A percentile compares a stretch with the other conserved stretches of the same genome.
phyloP scores from a whole-genome alignment of 2,888 invertebrate species.

The Napeogenes sylphis region DNA sequence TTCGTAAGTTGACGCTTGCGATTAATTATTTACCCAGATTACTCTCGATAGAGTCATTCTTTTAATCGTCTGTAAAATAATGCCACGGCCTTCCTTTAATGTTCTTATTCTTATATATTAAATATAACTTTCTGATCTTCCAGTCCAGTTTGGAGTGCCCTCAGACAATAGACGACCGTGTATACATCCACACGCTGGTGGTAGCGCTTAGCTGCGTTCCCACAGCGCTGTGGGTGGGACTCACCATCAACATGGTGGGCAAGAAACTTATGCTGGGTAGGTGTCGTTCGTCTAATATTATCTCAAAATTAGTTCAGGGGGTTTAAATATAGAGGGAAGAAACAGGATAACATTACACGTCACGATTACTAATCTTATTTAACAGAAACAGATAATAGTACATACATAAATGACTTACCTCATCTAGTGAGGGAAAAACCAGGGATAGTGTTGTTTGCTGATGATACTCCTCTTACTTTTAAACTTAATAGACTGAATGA shows the following conservation, averaged over 20 bases:
- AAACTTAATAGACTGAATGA: too few relatives aligned
- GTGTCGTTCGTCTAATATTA: background rate
- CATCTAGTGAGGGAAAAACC: too few relatives aligned
- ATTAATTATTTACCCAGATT: too few relatives aligned
- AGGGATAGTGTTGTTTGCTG: too few relatives aligned
- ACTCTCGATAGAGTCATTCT: too few relatives aligned
- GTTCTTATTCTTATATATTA: too few relatives aligned
- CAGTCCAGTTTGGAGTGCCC: constrained; percentile 42
- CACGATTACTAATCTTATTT: too few relatives aligned
- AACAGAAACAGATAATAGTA: too few relatives aligned
- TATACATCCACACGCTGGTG: constrained; percentile 76
- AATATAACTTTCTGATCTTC: constrained; percentile 1
- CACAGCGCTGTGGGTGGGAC: constrained; percentile 75
- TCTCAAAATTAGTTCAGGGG: background rate
- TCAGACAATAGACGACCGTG: constrained; percentile 62
- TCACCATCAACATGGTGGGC: constrained; percentile 76
- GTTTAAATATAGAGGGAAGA: too few relatives aligned
- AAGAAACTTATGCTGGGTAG: constrained; percentile 71
- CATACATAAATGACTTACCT: too few relatives aligned
- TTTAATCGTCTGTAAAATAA: background rate
- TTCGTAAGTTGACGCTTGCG: constrained; percentile 33
- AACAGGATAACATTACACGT: too few relatives aligned
- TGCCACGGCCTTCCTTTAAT: background rate
- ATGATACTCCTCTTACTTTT: too few relatives aligned
- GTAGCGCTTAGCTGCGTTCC: constrained; percentile 78